A percentile compares a stretch with the other conserved stretches of the same genome.
phyloP scores from a whole-genome alignment of 2,888 invertebrate genomes.

The Apantesis nais region DNA sequence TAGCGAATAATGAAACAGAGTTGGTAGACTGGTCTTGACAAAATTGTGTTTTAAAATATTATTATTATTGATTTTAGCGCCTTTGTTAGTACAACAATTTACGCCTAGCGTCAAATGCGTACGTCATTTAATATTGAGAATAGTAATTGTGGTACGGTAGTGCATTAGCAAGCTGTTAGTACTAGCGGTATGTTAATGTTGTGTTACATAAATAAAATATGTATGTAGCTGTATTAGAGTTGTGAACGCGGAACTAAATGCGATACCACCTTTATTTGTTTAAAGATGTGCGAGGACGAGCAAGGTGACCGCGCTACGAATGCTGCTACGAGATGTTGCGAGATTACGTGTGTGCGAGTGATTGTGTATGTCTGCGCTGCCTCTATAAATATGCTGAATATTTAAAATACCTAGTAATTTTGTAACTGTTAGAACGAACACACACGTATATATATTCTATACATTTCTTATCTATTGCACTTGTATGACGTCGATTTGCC shows the following conservation, averaged over 20 bases:
- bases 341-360: slow-evolving; percentile 39
- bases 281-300: slow-evolving; percentile 76
- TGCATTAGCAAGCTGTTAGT: background rate
- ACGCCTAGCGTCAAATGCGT: background rate
- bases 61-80: slow-evolving; percentile 28
- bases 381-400: slow-evolving; percentile 1
- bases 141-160: background rate
- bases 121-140: background rate
- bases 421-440: background rate
- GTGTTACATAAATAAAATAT: slow-evolving; percentile 45
- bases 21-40: slow-evolving; percentile 28
- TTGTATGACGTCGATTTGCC: background rate
- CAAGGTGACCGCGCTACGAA: slow-evolving; percentile 76
- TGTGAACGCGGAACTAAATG: slow-evolving; percentile 71
- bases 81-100: slow-evolving; percentile 36
- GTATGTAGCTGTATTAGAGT: slow-evolving; percentile 46
- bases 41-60: slow-evolving; percentile 24
- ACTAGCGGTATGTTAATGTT: slow-evolving; percentile 22
- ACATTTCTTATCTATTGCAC: background rate
- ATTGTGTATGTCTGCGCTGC: background rate
- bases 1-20: slow-evolving; percentile 42
- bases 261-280: slow-evolving; percentile 76
- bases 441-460: background rate
- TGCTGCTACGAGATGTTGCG: slow-evolving; percentile 39
- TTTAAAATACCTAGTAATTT: background rate